These are phyloP conservation scores for Istiophorus platypterus DNA, from an alignment of 2,113 vertebrate genomes.

Conservation along the genomic window DNA sequence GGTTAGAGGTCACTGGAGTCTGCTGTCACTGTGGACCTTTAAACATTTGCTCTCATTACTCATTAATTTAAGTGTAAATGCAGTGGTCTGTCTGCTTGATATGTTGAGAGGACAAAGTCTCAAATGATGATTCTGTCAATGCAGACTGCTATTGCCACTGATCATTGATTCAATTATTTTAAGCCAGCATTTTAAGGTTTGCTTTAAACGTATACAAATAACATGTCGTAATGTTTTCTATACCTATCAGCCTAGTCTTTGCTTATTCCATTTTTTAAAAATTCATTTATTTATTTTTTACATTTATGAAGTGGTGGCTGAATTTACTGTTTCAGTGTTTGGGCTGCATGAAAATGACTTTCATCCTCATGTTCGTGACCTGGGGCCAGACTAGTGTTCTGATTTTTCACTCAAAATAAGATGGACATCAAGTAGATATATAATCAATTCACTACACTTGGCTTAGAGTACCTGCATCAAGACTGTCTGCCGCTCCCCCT, in stretches of 20 bases:
- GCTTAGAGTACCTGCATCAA: conserved; percentile 36
- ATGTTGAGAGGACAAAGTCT: conserved; percentile 6
- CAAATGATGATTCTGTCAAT: conserved; percentile 22
- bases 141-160: conserved; percentile 17
- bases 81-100: conserved; percentile 23
- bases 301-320: not conserved
- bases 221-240: conserved; percentile 21
- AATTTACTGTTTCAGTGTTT: conserved; percentile 28
- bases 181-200: conserved; percentile 1
- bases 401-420: conserved; percentile 15
- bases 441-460: conserved; percentile 7
- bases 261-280: conserved; percentile 7
- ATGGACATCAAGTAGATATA: conserved; percentile 6
- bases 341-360: conserved; percentile 16
- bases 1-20: conserved; percentile 26
- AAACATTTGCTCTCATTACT: conserved; percentile 47
- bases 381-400: not conserved
- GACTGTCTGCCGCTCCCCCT: conserved; percentile 52
- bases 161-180: conserved; percentile 27
- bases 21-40: conserved; percentile 27
- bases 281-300: conserved; percentile 16
- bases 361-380: conserved; percentile 11
- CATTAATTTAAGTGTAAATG: not conserved
- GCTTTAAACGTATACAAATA: not conserved
- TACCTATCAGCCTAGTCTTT: conserved; percentile 20